Conservation (phyloP, 2,113 vertebrate species). For the Promerops cafer region DNA sequence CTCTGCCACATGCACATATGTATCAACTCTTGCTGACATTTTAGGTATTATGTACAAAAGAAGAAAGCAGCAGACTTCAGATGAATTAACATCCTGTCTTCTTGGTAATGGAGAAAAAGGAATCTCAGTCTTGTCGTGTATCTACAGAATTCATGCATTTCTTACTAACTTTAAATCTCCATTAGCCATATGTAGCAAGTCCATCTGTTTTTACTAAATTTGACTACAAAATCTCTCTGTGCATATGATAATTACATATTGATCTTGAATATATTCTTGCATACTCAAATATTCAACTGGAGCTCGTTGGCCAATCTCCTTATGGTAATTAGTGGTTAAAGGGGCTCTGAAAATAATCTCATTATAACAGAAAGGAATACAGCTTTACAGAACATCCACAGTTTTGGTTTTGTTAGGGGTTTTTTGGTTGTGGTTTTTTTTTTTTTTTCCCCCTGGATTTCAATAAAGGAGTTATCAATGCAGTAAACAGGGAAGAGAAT, state of each 20-base stretch:
- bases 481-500: neutral
- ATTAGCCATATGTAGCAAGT: neutral
- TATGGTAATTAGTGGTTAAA: neutral
- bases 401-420: neutral
- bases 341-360: neutral
- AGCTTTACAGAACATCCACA: neutral
- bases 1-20: neutral
- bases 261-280: neutral
- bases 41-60: neutral
- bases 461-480: neutral
- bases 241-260: neutral
- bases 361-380: neutral
- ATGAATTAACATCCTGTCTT: neutral
- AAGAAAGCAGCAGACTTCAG: neutral
- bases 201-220: slow-evolving; percentile 31
- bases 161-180: neutral
- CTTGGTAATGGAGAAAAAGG: neutral
- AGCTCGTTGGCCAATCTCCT: neutral
- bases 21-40: neutral
- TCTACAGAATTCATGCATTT: neutral
- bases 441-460: neutral
- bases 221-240: neutral
- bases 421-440: neutral
- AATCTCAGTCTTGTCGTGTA: neutral
- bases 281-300: neutral